A percentile compares a stretch with the other conserved stretches of the same genome.
phyloP scores from a whole-genome alignment of 1,140 invertebrate species.

The Diachasma alloeum region DNA sequence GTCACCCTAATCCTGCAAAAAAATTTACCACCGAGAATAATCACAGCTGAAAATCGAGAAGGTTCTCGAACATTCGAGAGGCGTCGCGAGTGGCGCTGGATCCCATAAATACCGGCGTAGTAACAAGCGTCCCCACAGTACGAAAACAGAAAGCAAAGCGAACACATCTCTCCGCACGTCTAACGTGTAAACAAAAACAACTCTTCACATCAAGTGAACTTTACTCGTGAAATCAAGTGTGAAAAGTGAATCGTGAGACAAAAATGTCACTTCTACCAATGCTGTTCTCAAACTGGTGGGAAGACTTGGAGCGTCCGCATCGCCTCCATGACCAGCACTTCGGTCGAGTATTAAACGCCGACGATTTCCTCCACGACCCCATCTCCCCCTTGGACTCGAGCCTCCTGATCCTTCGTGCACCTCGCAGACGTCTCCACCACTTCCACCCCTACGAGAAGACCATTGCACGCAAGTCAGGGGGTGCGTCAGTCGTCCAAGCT shows the following conservation, averaged over 20 bases:
- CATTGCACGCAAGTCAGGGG: background rate
- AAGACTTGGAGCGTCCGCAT: constrained; percentile 62
- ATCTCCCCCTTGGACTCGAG: background rate
- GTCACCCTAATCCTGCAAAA: too few relatives aligned
- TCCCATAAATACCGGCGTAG: background rate
- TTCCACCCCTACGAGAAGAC: constrained; percentile 14
- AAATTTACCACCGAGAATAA: background rate
- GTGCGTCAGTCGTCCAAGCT: constrained; percentile 57
- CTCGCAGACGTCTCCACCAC: background rate
- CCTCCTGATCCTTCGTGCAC: constrained; percentile 4
- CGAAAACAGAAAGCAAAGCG: background rate
- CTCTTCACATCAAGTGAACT: background rate
- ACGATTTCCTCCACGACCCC: constrained; percentile 58
- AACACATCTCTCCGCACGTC: too few relatives aligned
- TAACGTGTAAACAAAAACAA: background rate
- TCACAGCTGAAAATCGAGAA: background rate
- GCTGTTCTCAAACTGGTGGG: constrained; percentile 62
- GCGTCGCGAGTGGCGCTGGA: background rate
- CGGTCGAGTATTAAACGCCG: constrained; percentile 63
- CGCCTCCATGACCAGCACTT: constrained; percentile 71
- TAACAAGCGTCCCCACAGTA: background rate
- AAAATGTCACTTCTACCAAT: constrained; percentile 44
- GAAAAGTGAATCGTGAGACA: background rate
- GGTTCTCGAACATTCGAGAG: background rate
- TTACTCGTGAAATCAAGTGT: background rate